phyloP scores from a whole-genome alignment of 1,140 invertebrate genomes.

The Hetaerina americana region DNA sequence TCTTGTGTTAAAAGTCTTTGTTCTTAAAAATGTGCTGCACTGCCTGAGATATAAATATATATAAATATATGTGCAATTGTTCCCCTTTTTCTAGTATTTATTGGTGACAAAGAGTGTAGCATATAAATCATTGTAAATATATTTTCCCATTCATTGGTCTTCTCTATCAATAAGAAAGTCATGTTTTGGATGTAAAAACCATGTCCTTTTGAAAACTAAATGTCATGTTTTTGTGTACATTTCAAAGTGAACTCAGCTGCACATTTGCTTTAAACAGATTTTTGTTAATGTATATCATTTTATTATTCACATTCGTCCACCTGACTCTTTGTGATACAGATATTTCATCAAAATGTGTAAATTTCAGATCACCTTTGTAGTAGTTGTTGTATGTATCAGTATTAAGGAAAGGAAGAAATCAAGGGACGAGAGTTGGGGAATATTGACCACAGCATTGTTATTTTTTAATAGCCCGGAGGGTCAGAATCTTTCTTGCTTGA shows the following conservation, averaged over 20 bases:
- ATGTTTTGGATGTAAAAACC: not conserved
- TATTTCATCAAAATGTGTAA: constrained; percentile 1
- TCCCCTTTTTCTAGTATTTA: not conserved
- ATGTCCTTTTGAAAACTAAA: not conserved
- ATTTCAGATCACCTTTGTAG: not conserved
- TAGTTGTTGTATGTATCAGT: not conserved
- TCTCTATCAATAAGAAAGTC: not conserved
- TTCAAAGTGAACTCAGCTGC: not conserved
- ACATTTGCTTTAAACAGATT: not conserved
- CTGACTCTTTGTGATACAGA: not conserved
- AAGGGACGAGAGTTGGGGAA: not conserved
- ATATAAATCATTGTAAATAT: not conserved
- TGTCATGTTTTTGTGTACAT: not conserved
- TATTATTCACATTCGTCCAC: not conserved
- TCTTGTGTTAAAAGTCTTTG: not conserved
- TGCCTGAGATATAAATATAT: not conserved
- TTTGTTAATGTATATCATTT: not conserved
- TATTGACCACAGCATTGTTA: not conserved
- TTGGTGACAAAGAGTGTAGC: not conserved
- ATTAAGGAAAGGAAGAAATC: not conserved
- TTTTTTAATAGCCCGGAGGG: not conserved
- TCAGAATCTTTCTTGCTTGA: not conserved
- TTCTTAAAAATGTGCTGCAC: not conserved
- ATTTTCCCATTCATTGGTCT: not conserved
- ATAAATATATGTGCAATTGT: not conserved